Conservation (phyloP, 2,888 invertebrate species). For the Diarsia brunnea region DNA sequence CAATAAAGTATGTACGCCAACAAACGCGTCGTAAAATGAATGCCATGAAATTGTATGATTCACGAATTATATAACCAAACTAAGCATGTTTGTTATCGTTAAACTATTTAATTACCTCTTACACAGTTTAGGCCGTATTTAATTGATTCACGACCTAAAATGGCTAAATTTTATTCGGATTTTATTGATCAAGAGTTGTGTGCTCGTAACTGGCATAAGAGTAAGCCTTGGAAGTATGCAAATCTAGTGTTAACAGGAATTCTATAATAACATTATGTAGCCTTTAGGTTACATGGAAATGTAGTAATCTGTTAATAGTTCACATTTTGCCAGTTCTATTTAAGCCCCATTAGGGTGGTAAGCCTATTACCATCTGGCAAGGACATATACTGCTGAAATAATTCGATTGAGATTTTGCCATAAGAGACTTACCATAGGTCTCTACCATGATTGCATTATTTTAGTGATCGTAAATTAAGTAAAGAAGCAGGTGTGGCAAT, state of each 20-base stretch:
- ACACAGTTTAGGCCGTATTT: neutral
- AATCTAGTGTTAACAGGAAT: neutral
- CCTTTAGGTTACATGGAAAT: neutral
- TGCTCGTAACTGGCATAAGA: neutral
- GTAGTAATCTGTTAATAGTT: neutral
- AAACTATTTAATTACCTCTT: slow-evolving; percentile 29
- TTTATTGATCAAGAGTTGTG: neutral
- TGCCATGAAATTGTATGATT: slow-evolving; percentile 48
- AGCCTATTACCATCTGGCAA: neutral
- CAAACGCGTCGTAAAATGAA: slow-evolving; percentile 39
- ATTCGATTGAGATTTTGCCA: too few relatives aligned
- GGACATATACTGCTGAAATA: too few relatives aligned
- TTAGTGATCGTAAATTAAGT: too few relatives aligned
- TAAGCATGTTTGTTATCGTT: slow-evolving; percentile 9
- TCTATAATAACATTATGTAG: neutral
- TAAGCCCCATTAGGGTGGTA: neutral
- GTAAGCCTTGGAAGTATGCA: neutral
- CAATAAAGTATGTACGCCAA: slow-evolving; percentile 4
- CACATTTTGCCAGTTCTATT: neutral
- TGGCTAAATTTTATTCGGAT: neutral
- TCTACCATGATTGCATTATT: too few relatives aligned
- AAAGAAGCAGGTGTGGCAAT: too few relatives aligned
- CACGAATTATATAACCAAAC: slow-evolving; percentile 17
- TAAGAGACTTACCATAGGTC: too few relatives aligned
- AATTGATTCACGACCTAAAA: neutral